These are phyloP conservation scores for Panurus biarmicus DNA, from an alignment of 2,113 vertebrate species.

Conservation along the genomic window DNA sequence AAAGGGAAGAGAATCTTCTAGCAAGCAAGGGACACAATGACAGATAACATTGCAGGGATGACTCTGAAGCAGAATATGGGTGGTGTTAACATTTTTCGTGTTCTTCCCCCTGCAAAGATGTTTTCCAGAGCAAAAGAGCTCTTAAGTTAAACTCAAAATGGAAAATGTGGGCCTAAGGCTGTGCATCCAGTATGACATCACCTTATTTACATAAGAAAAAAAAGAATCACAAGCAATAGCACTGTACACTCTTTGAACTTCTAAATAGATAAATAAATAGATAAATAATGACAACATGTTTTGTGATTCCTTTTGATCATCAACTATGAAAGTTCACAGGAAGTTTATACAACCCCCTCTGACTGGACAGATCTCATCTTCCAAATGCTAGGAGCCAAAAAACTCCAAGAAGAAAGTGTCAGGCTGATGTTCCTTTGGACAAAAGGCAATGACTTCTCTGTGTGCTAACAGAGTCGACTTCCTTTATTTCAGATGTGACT, in stretches of 20 bases:
- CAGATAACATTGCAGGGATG: background rate
- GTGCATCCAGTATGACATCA: background rate
- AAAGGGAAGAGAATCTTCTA: background rate
- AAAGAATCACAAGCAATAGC: background rate
- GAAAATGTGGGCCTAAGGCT: background rate
- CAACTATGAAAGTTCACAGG: slow-evolving; percentile 17
- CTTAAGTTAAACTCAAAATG: background rate
- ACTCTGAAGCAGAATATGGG: background rate
- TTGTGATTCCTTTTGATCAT: slow-evolving; percentile 26
- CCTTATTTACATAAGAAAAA: background rate
- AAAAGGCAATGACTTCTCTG: background rate
- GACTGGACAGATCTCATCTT: slow-evolving; percentile 25
- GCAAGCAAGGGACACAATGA: background rate
- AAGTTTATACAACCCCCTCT: slow-evolving; percentile 30
- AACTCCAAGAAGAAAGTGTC: background rate
- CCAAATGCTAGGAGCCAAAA: slow-evolving; percentile 10
- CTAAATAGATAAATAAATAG: slow-evolving; percentile 2
- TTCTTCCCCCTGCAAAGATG: background rate
- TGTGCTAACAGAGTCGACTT: background rate
- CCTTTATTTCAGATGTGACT: background rate
- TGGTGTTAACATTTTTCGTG: background rate
- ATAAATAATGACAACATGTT: slow-evolving; percentile 2
- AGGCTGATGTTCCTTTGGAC: background rate
- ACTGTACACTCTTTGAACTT: background rate
- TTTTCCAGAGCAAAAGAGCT: background rate